These are phyloP conservation scores for Orchestes rusci DNA, from an alignment of 2,888 invertebrate genomes.

Conservation along the genomic window DNA sequence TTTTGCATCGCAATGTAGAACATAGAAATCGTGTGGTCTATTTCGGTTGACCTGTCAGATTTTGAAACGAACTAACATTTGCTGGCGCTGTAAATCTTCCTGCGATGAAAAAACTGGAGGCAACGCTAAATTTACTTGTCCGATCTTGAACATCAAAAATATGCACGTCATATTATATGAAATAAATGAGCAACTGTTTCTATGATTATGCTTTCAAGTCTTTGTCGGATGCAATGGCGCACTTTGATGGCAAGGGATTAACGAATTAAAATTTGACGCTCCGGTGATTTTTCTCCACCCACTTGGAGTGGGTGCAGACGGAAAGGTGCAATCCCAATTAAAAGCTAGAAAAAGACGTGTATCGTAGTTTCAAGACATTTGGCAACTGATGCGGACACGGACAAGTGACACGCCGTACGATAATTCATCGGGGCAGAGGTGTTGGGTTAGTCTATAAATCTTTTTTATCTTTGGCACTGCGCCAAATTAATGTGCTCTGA, in stretches of 20 bases:
- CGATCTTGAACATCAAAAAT: slow-evolving; percentile 21
- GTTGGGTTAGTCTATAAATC: slow-evolving; percentile 30
- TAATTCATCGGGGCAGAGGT: slow-evolving; percentile 40
- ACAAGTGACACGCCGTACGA: slow-evolving; percentile 38
- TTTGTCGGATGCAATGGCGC: no score
- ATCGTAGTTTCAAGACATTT: slow-evolving; percentile 41
- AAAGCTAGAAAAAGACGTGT: slow-evolving; percentile 37
- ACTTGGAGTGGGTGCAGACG: slow-evolving; percentile 13
- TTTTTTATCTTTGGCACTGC: slow-evolving; percentile 19
- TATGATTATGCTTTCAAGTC: no score
- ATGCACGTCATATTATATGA: slow-evolving; percentile 22
- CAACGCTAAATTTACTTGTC: slow-evolving; percentile 32
- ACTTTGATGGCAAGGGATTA: no score
- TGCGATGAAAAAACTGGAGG: slow-evolving; percentile 32
- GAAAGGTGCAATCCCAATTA: slow-evolving; percentile 37
- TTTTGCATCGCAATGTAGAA: slow-evolving; percentile 11
- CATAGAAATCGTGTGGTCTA: slow-evolving; percentile 35
- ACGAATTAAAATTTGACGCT: no score
- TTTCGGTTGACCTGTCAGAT: slow-evolving; percentile 22
- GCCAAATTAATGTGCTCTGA: no score
- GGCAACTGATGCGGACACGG: slow-evolving; percentile 39
- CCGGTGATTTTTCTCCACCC: no score
- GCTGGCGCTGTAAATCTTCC: slow-evolving; percentile 35
- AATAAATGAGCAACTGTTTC: slow-evolving; percentile 20
- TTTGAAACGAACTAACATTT: slow-evolving; percentile 33